Conservation (phyloP, 1,140 invertebrate genomes). For the Ladona fulva region DNA sequence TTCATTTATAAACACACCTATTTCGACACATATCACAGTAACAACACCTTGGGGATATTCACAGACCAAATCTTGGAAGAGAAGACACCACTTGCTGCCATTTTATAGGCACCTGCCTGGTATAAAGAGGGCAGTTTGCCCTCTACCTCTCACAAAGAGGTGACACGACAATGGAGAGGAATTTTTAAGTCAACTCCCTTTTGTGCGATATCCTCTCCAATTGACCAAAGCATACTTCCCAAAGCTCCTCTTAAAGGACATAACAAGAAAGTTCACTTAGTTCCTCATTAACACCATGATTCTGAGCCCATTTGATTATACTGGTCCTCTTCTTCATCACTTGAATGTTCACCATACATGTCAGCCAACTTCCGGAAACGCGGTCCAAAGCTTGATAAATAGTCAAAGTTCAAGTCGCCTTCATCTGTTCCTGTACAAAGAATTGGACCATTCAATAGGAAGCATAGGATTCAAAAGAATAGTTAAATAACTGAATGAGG, state of each 20-base stretch:
- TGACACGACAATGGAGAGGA: neutral
- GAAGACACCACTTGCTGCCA: neutral
- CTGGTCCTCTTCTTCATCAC: slow-evolving; percentile 63
- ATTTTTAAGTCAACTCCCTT: neutral
- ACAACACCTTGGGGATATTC: neutral
- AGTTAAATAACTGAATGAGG: slow-evolving; percentile 6
- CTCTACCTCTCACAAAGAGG: neutral
- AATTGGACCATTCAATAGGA: neutral
- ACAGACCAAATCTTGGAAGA: neutral
- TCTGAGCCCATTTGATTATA: slow-evolving; percentile 14
- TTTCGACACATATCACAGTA: neutral
- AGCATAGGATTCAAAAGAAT: neutral
- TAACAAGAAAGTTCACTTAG: neutral
- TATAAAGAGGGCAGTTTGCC: neutral
- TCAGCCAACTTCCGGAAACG: slow-evolving; percentile 93
- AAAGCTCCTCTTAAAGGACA: neutral
- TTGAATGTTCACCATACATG: slow-evolving; percentile 90
- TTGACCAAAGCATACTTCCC: neutral
- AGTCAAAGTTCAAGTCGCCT: slow-evolving; percentile 93
- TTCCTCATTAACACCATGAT: slow-evolving; percentile 18
- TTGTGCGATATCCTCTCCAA: neutral
- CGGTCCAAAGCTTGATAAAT: slow-evolving; percentile 91
- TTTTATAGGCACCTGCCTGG: neutral
- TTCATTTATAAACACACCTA: neutral
- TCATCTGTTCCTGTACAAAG: slow-evolving; percentile 67